These are phyloP conservation scores for Meda fulgida DNA, from an alignment of 2,797 vertebrate species.

Conservation along the genomic window DNA sequence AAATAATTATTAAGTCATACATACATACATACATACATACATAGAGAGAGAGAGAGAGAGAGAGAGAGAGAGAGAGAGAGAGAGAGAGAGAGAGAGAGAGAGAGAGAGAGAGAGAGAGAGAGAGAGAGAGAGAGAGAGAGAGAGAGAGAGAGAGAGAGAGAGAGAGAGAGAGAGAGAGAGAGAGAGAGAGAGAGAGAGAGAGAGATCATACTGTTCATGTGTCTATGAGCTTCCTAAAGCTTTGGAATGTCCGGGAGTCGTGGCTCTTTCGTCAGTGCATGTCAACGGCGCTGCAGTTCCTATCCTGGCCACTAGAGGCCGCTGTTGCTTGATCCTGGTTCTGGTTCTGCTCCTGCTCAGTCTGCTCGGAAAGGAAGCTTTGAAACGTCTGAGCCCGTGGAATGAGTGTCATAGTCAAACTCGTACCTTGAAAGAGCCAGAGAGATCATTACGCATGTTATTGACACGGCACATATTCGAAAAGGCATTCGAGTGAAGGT, in stretches of 20 bases:
- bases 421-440: slow-evolving; percentile 76
- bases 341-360: slow-evolving; percentile 81
- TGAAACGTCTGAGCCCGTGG: slow-evolving; percentile 96
- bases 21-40: slow-evolving; percentile 37
- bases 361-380: slow-evolving; percentile 87
- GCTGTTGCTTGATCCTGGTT: slow-evolving; percentile 77
- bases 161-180: not conserved
- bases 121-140: not conserved
- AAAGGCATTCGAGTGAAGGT: not conserved
- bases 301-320: slow-evolving; percentile 81
- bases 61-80: not conserved
- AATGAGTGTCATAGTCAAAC: slow-evolving; percentile 85
- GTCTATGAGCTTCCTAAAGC: slow-evolving; percentile 68
- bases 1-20: slow-evolving; percentile 67
- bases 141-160: not conserved
- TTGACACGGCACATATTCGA: not conserved
- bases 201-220: slow-evolving; percentile 53
- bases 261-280: slow-evolving; percentile 64
- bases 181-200: not conserved
- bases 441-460: slow-evolving; percentile 16
- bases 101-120: not conserved
- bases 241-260: slow-evolving; percentile 74
- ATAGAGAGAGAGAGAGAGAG: not conserved
- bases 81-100: not conserved
- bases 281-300: slow-evolving; percentile 93